A percentile compares a stretch with the other conserved stretches of the same genome.
Evolutionary conservation across 2,888 invertebrate species (phyloP).

Genomic region (Sinhomidia bicolor): DNA sequence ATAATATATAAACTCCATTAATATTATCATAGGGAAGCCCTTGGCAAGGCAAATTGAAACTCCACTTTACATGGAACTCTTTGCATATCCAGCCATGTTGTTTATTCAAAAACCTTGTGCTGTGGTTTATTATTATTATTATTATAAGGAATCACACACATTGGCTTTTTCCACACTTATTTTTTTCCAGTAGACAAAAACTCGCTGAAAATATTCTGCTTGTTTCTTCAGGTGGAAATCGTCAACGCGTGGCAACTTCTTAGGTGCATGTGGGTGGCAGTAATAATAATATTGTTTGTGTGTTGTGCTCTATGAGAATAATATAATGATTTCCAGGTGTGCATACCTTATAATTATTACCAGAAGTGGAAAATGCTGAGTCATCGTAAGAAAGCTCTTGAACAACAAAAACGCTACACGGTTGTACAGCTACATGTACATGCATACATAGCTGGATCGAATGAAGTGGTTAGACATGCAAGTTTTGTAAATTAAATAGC

Average conservation of each 20-base stretch:
- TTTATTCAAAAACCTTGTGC: no score
- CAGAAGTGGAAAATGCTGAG: neutral
- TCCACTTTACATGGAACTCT: no score
- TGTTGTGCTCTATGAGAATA: neutral
- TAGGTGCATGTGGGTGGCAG: neutral
- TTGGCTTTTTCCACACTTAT: no score
- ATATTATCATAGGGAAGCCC: no score
- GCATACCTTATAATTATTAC: neutral
- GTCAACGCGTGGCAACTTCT: constrained; percentile 32
- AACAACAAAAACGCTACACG: no score
- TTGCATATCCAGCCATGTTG: no score
- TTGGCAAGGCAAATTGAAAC: no score
- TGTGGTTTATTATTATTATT: neutral
- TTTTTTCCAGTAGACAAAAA: neutral
- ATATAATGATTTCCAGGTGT: constrained; percentile 36
- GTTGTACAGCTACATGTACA: no score
- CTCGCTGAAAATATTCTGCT: neutral
- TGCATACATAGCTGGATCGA: no score
- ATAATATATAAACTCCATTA: no score
- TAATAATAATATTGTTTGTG: neutral
- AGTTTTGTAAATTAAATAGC: no score
- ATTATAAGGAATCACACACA: neutral
- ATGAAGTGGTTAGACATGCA: no score
- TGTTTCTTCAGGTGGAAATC: constrained; percentile 33
- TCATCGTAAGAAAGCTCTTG: neutral